Percentiles rank a stretch among this genome's conserved stretches.
These are phyloP conservation scores for Paratrypauchen microcephalus DNA, from an alignment of 2,797 vertebrate species.

Conservation along the genomic window DNA sequence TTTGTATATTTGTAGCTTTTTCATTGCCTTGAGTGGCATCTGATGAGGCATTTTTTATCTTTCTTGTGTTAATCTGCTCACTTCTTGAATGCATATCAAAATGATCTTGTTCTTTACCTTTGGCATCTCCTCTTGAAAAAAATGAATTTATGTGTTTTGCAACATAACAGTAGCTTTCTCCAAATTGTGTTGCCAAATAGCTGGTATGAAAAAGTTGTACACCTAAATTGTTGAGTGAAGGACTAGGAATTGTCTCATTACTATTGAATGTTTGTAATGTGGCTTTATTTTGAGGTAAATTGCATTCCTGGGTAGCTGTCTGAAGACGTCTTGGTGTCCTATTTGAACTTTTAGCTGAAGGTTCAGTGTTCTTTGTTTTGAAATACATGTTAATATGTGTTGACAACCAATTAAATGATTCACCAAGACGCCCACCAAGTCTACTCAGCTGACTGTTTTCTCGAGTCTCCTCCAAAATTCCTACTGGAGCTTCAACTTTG, in stretches of 20 bases:
- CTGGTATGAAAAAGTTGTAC: constrained; percentile 75
- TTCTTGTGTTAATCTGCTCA: constrained; percentile 28
- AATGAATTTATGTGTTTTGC: constrained; percentile 71
- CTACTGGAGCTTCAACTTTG: constrained; percentile 66
- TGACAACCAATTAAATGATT: constrained; percentile 64
- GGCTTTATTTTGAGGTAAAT: constrained; percentile 18
- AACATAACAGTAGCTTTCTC: constrained; percentile 73
- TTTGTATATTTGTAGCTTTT: constrained; percentile 12
- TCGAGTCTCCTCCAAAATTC: constrained; percentile 49
- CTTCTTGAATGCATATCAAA: constrained; percentile 11
- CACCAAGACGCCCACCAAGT: constrained; percentile 49
- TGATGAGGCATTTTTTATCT: constrained; percentile 11
- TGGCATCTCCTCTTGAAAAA: constrained; percentile 49
- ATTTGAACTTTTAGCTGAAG: constrained; percentile 22
- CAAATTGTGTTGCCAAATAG: constrained; percentile 68
- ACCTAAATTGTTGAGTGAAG: constrained; percentile 18
- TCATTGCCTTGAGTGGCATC: neutral
- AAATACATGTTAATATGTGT: constrained; percentile 72
- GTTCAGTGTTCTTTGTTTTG: constrained; percentile 40
- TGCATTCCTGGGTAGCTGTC: constrained; percentile 23
- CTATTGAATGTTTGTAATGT: constrained; percentile 13
- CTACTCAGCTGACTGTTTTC: constrained; percentile 29
- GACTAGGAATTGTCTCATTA: constrained; percentile 12
- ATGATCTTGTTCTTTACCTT: constrained; percentile 20
- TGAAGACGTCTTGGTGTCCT: constrained; percentile 42